A percentile compares a stretch with the other conserved stretches of the same genome.
These are phyloP conservation scores for Microctenopoma steveboyesi DNA, from an alignment of 2,797 vertebrate genomes.

Conservation along the genomic window DNA sequence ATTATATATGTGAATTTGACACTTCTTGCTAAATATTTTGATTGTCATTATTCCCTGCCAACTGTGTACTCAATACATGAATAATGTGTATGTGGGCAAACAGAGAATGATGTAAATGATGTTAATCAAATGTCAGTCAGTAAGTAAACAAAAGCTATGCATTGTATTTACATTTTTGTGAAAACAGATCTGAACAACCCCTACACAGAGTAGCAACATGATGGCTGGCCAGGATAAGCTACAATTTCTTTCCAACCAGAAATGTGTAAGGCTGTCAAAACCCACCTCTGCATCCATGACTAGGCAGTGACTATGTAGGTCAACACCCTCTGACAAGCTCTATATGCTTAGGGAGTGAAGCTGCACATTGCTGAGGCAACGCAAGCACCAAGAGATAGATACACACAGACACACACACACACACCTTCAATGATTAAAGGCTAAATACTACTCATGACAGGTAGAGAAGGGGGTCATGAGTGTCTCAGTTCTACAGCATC, in stretches of 20 bases:
- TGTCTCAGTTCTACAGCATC: conserved; percentile 4
- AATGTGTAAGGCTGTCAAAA: conserved; percentile 48
- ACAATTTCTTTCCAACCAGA: conserved; percentile 25
- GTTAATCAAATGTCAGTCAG: conserved; percentile 1
- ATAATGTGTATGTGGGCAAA: conserved; percentile 19
- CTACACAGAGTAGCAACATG: conserved; percentile 5
- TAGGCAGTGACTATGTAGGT: conserved; percentile 61
- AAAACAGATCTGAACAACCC: conserved; percentile 11
- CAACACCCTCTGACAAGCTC: conserved; percentile 55
- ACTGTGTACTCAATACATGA: conserved; percentile 26
- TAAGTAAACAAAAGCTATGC: background rate
- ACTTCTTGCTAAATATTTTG: background rate
- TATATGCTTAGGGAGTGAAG: conserved; percentile 47
- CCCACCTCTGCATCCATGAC: conserved; percentile 54
- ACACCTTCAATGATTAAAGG: conserved; percentile 18
- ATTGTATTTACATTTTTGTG: conserved; percentile 1
- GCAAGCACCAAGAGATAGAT: conserved; percentile 7
- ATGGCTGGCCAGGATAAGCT: conserved; percentile 18
- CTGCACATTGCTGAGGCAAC: conserved; percentile 33
- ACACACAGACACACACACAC: conserved; percentile 1
- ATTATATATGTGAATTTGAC: conserved; percentile 32
- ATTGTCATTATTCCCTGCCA: conserved; percentile 21
- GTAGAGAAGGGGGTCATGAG: conserved; percentile 27
- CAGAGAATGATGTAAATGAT: conserved; percentile 2
- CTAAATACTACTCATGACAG: conserved; percentile 27